A percentile compares a stretch with the other conserved stretches of the same genome.
These are phyloP conservation scores for Sander vitreus DNA, from an alignment of 2,113 vertebrate species.

Conservation along the genomic window DNA sequence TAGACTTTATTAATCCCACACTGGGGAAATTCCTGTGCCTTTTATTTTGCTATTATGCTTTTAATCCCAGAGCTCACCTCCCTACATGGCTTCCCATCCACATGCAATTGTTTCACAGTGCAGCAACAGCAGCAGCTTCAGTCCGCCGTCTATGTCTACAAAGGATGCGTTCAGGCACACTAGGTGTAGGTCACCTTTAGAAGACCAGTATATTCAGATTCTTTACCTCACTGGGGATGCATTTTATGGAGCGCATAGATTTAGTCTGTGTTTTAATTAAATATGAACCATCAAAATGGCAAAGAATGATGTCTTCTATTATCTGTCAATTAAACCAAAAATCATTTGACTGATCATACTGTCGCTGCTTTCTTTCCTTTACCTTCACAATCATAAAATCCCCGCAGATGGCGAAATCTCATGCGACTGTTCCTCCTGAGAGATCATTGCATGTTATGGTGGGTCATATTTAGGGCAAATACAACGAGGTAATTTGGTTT, in stretches of 20 bases:
- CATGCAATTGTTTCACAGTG: neutral
- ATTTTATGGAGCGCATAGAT: neutral
- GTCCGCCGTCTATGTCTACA: neutral
- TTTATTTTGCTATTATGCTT: too few relatives aligned
- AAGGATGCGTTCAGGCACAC: neutral
- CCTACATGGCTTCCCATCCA: neutral
- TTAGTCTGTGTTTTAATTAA: conserved; percentile 27
- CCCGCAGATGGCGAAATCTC: conserved; percentile 9
- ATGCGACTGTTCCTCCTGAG: conserved; percentile 40
- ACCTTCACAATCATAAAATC: conserved; percentile 22
- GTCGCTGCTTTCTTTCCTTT: conserved; percentile 29
- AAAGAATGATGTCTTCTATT: conserved; percentile 26
- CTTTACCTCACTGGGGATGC: neutral
- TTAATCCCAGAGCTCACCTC: too few relatives aligned
- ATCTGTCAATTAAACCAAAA: conserved; percentile 30
- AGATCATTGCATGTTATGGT: conserved; percentile 51
- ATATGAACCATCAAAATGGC: neutral
- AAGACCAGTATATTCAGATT: neutral
- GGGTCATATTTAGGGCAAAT: conserved; percentile 64
- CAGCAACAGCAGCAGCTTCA: neutral
- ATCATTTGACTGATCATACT: neutral
- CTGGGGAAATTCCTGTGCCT: too few relatives aligned
- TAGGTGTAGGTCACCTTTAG: neutral
- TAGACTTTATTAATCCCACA: too few relatives aligned
- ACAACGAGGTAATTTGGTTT: conserved; percentile 63